Conservation (phyloP, 1,140 invertebrate species). For the Spodoptera frugiperda region DNA sequence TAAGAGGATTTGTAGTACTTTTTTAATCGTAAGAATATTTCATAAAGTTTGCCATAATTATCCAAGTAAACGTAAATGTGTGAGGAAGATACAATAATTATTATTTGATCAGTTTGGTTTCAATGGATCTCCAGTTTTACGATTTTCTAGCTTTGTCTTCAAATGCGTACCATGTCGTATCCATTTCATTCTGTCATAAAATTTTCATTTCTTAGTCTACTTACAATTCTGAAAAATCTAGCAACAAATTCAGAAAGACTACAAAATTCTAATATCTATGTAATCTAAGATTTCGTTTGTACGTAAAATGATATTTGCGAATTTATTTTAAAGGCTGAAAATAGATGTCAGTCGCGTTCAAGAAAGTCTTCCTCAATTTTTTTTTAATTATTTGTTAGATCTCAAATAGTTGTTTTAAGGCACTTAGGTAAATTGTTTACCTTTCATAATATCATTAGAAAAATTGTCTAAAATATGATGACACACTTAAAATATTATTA, state of each 20-base stretch:
- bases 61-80: too few relatives aligned
- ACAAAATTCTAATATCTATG: slow-evolving; percentile 25
- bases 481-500: too few relatives aligned
- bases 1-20: too few relatives aligned
- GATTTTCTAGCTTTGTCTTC: neutral
- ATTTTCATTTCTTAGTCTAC: slow-evolving; percentile 19
- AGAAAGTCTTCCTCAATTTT: too few relatives aligned
- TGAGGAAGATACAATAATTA: too few relatives aligned
- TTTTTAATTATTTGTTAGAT: too few relatives aligned
- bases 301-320: slow-evolving; percentile 37
- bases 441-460: too few relatives aligned
- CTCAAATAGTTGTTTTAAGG: too few relatives aligned
- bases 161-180: neutral
- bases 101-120: neutral
- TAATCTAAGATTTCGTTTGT: slow-evolving; percentile 40
- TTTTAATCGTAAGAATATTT: too few relatives aligned
- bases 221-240: slow-evolving; percentile 42
- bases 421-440: too few relatives aligned
- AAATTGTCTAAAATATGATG: too few relatives aligned
- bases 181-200: slow-evolving; percentile 20
- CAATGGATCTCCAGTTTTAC: neutral
- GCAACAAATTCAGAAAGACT: slow-evolving; percentile 37
- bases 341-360: slow-evolving; percentile 27
- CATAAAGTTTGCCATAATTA: too few relatives aligned
- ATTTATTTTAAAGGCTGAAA: slow-evolving; percentile 20